Base-by-base conservation (phyloP, 1,140 invertebrate species). In the Drosophila sp. region DNA sequence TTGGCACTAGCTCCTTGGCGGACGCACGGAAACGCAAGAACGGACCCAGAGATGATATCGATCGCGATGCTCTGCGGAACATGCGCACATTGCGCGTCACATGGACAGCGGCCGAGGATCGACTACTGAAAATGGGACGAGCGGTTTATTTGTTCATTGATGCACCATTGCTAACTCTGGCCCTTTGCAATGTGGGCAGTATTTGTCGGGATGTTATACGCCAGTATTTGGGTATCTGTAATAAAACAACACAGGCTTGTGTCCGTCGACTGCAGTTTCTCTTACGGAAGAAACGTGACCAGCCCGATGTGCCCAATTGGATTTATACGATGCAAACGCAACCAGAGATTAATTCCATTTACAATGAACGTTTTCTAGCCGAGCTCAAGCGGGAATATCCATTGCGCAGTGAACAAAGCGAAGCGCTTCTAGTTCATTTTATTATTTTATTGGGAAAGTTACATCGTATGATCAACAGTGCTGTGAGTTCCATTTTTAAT, bases 171-270 rank as follows among this genome's bases (percentile, higher is more conserved):
- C 80, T 80, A n/a, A 90, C 92, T 2, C 92, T 92, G 64, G 93
- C 93, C 70, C 76, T 92, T 25, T 65, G 72, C 18, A 66, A 78
- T 54, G 70, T 90, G 43, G 84, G 77, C 9, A 57, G 66, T 7
- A 76, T 89, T 21, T 90, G 84, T 45, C 92, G 96, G 11, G 95
- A 96, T 76, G 78, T 96, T 3, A 79, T 97, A 0, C 94, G 95
- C 83, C 66, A 92, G 92, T 53, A 93, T 90, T 7, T 92, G 87
- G 90, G 92, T 46, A 94, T 94, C 7, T 81, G 92, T 21, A 95
- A 96, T 74, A 97, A 97, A 90, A 96, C 96, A 0, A 94, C 95
- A 0, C 84, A 93, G 48, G 95, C 96, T 0, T 96, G 95, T 90
- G 94, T 95, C 64, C 91, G 96, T 6, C 92, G 96, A 14, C 90